Evolutionary conservation across 2,797 vertebrate species (phyloP), one percentile per base, ranked within the genome.

Genomic region (Heteromormyrus szaboi): DNA sequence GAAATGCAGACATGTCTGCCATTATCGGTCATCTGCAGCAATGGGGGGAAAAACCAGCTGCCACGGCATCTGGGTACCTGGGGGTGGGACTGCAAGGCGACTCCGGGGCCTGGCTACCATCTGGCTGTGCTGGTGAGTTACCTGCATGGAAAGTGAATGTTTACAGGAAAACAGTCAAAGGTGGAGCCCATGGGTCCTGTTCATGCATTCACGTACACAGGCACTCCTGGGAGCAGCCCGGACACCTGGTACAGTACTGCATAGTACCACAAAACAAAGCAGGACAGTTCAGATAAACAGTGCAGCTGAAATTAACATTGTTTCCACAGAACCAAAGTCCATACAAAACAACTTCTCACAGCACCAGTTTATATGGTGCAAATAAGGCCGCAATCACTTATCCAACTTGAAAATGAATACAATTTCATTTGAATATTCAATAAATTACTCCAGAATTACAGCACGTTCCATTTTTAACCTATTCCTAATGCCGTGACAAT

Each of bases 31-130:
- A 81, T 22, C 41, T 46, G 76, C 41, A 46, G 41, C 19, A 44
- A 2, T 1, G 41, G 76, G 2, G 41, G 76, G 1, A n/a, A 51
- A 2, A 51, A 2, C 9, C 22, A 22, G 4, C 22, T 85, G 11
- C 9, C 44, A 53, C 0, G 22, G 25, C 25, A 11, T 85, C 5
- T 19, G 29, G 7, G 0, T 94, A 96, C 96, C 95, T 84, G 54
- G 92, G 88, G 29, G 81, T 87, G 62, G 89, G 89, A 0, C 91
- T 89, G 29, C 92, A 93, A 7, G 92, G 56, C 0, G 81, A 86
- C 76, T 65, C 91, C 88, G 59, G 90, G 37, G 90, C 37, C 53
- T 90, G 90, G 89, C 91, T 94, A 93, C 87, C 88, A 92, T 90
- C 59, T 0, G 59, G 37, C 19, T 48, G 41, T n/a, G 90, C 86